Evolutionary conservation across 2,797 vertebrate genomes (phyloP), one percentile per base, ranked within the genome.

Genomic region (Notamacropus eugenii): DNA sequence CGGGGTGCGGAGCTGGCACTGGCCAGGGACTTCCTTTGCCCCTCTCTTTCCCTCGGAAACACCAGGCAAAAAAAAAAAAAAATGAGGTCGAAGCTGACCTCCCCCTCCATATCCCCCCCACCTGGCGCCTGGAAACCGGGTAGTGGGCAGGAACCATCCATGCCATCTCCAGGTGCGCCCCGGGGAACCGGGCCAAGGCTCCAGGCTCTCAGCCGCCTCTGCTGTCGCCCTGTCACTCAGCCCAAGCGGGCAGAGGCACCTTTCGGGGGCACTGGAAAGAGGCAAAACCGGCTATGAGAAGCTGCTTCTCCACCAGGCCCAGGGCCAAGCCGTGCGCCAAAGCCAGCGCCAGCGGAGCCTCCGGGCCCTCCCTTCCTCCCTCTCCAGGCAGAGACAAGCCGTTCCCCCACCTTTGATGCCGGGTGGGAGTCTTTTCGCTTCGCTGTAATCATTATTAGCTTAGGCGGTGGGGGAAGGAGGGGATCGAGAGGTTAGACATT

Each of bases 401-500:
- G 4, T 0, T 54, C 54, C 31, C 6, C 92, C 92, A 95, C 3
- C 24, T 82, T 57, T 91, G 14, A 6, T 54, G 87, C 1, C 0
- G 58, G 95, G 27, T 0, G 54, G 93, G 95, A 97, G 92, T 95
- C 95, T 93, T 55, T 55, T 55, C 6, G 0, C 62, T 90, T 96
- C 96, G 91, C 62, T 95, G 96, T 96, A 90, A 28, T 91, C 0
- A 0, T n/a, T 96, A 96, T 94, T 94, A 95, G 95, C 96, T 92
- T 96, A 96, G 95, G 57, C 87, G 14, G 62, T 46, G 91, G 93
- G 92, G 92, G 82, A 96, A 96, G 97, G 92, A 82, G 95, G 92
- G 92, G 91, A 94, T 90, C 94, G 54, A 97, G 98, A 98, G 95
- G 91, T 94, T 97, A 97, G 98, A 96, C 97, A 94, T 94, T 97